Evolutionary conservation across 2,888 invertebrate species (phyloP).

Genomic region (Slavum lentiscoides): DNA sequence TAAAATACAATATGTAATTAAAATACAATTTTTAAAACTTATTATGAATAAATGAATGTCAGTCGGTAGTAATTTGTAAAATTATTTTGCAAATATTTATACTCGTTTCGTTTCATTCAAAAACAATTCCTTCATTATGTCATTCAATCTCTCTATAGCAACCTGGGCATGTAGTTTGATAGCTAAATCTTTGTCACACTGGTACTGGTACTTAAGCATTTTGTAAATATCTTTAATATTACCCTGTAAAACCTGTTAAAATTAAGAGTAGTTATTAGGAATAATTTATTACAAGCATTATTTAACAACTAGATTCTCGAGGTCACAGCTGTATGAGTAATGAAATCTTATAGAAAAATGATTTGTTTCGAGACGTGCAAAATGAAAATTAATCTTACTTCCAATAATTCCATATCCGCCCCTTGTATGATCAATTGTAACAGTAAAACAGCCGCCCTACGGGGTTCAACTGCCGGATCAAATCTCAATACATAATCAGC

Average conservation of each 20-base stretch:
- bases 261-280: not conserved
- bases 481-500: slow-evolving; percentile 70
- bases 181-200: slow-evolving; percentile 69
- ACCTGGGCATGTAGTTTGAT: slow-evolving; percentile 76
- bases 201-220: slow-evolving; percentile 69
- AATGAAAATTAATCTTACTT: slow-evolving; percentile 57
- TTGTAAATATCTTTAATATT: slow-evolving; percentile 73
- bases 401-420: slow-evolving; percentile 70
- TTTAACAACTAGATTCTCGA: not conserved
- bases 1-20: too few species aligned
- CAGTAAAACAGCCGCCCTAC: slow-evolving; percentile 79
- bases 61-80: too few species aligned
- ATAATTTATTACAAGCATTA: not conserved
- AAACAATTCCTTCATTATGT: slow-evolving; percentile 53
- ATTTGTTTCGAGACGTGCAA: too few species aligned
- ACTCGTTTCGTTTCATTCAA: not conserved
- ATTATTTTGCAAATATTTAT: too few species aligned
- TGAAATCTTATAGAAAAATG: too few species aligned
- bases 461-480: slow-evolving; percentile 73
- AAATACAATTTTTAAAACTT: too few species aligned
- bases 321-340: not conserved
- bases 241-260: slow-evolving; percentile 66
- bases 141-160: slow-evolving; percentile 69
- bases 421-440: slow-evolving; percentile 75
- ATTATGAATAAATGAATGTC: too few species aligned